phyloP scores from a whole-genome alignment of 2,113 vertebrate genomes.

The Epinephelus lanceolatus region DNA sequence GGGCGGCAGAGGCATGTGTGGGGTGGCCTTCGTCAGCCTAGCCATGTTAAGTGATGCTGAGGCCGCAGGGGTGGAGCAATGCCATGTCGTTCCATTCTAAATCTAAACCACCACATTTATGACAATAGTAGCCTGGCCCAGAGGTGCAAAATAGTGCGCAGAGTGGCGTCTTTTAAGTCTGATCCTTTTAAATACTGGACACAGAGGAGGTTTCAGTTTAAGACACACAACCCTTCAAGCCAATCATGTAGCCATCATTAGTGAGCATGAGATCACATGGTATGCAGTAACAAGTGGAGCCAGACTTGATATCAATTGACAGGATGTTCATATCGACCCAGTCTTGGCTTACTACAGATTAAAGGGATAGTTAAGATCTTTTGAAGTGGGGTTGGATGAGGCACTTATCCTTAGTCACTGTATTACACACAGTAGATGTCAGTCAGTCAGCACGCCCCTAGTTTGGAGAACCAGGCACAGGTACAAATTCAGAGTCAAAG shows the following conservation, averaged over 20 bases:
- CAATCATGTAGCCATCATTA: not conserved
- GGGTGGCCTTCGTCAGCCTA: slow-evolving; percentile 57
- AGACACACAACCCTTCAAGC: slow-evolving; percentile 9
- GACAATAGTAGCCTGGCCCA: slow-evolving; percentile 51
- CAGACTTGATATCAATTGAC: not conserved
- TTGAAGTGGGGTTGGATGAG: too few relatives aligned
- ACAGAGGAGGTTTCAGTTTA: slow-evolving; percentile 3
- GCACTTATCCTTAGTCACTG: too few relatives aligned
- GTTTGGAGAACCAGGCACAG: too few relatives aligned
- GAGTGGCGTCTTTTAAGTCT: slow-evolving; percentile 7
- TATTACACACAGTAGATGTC: too few relatives aligned
- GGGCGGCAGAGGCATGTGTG: slow-evolving; percentile 46
- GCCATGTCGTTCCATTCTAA: slow-evolving; percentile 64
- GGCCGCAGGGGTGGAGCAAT: slow-evolving; percentile 52
- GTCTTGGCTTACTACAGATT: too few relatives aligned
- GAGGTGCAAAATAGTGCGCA: slow-evolving; percentile 12
- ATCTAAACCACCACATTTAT: slow-evolving; percentile 61
- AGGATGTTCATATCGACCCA: not conserved
- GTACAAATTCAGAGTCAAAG: too few relatives aligned
- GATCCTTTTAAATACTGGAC: slow-evolving; percentile 13
- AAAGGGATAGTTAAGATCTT: too few relatives aligned
- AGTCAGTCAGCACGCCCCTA: too few relatives aligned
- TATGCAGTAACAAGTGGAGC: not conserved
- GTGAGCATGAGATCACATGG: not conserved
- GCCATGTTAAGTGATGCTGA: slow-evolving; percentile 75